Evolutionary conservation across 2,797 vertebrate genomes (phyloP).

Genomic region (Nannoperca obscura): DNA sequence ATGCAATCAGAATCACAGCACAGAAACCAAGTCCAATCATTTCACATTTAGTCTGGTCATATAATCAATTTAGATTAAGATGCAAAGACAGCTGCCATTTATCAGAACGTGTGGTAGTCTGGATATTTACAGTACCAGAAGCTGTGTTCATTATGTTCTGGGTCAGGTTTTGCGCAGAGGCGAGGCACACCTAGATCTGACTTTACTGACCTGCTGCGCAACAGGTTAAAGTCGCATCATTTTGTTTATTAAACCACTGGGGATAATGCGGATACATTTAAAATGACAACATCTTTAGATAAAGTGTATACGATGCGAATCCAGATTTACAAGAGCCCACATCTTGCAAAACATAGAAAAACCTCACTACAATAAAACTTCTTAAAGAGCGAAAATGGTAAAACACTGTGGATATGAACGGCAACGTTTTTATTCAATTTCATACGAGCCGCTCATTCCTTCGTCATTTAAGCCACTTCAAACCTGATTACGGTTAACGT

Average conservation of each 20-base stretch:
- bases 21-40: neutral
- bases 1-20: conserved; percentile 17
- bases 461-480: conserved; percentile 30
- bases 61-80: neutral
- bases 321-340: neutral
- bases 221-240: conserved; percentile 66
- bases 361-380: conserved; percentile 4
- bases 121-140: neutral
- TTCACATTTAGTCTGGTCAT: neutral
- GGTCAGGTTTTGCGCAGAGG: conserved; percentile 67
- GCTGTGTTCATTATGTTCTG: conserved; percentile 10
- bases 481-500: conserved; percentile 13
- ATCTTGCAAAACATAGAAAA: conserved; percentile 2
- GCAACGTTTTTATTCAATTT: neutral
- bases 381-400: neutral
- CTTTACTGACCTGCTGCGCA: conserved; percentile 70
- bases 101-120: neutral
- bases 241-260: neutral
- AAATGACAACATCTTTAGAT: neutral
- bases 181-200: conserved; percentile 58
- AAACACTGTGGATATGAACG: neutral
- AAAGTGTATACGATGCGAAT: neutral
- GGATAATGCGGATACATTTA: too few relatives aligned
- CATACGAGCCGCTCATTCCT: neutral
- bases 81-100: neutral